These are phyloP conservation scores for Aporrectodea caliginosa DNA, from an alignment of 1,140 invertebrate species.

Conservation along the genomic window DNA sequence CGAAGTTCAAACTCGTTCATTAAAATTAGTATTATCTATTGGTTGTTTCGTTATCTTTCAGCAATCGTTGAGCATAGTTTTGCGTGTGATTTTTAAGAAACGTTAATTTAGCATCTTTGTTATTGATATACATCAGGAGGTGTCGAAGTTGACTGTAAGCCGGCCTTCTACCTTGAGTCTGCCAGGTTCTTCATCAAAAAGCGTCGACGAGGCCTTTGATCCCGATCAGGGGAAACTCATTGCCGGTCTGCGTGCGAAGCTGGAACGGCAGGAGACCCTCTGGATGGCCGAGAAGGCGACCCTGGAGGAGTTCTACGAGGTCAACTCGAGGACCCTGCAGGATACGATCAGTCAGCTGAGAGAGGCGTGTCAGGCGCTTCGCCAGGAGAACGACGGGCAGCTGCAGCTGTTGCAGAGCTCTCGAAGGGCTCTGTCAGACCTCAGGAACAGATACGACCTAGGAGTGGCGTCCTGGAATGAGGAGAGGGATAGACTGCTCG, in stretches of 20 bases:
- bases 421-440: constrained; percentile 23
- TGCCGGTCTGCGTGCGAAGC: not conserved
- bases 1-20: too few species aligned
- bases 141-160: too few species aligned
- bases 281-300: constrained; percentile 21
- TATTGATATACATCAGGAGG: too few species aligned
- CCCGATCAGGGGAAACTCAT: not conserved
- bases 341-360: constrained; percentile 17
- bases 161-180: not conserved
- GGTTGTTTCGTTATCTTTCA: too few species aligned
- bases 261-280: not conserved
- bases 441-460: constrained; percentile 27
- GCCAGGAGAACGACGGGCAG: constrained; percentile 28
- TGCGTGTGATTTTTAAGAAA: too few species aligned
- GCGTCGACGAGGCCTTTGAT: not conserved
- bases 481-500: constrained; percentile 22
- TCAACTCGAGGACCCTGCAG: not conserved
- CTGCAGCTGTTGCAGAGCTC: constrained; percentile 30
- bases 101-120: too few species aligned
- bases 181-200: not conserved
- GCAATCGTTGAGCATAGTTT: too few species aligned
- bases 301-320: constrained; percentile 17
- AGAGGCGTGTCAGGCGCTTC: not conserved
- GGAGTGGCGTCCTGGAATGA: constrained; percentile 19
- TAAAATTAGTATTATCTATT: too few species aligned